phyloP scores from a whole-genome alignment of 1,140 invertebrate species.

The Ceratosolen fusciceps region DNA sequence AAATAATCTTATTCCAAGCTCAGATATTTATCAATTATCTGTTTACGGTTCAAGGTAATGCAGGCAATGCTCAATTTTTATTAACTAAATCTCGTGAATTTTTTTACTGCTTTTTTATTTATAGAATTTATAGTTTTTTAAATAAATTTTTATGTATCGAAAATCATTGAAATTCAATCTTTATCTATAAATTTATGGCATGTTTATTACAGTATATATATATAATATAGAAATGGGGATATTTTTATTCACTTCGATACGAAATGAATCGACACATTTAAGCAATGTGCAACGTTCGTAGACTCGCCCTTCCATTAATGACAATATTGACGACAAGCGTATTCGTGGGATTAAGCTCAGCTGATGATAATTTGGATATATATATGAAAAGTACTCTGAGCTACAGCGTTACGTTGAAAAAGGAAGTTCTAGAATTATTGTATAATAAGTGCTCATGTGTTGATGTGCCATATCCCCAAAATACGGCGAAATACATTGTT shows the following conservation, averaged over 20 bases:
- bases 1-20: too few species aligned
- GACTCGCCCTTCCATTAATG: not conserved
- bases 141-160: not conserved
- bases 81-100: too few species aligned
- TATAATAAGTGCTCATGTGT: not conserved
- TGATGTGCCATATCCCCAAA: not conserved
- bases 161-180: not conserved
- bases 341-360: not conserved
- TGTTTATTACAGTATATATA: constrained; percentile 7
- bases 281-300: not conserved
- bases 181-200: too few species aligned
- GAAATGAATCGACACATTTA: not conserved
- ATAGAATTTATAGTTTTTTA: not conserved
- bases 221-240: not conserved
- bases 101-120: not conserved
- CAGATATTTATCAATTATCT: too few species aligned
- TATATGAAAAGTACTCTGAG: not conserved
- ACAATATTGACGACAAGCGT: not conserved
- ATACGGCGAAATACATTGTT: too few species aligned
- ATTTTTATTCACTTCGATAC: not conserved
- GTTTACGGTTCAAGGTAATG: too few species aligned
- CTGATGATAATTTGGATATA: not conserved
- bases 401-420: not conserved
- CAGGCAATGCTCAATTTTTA: too few species aligned
- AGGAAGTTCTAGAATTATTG: not conserved